Base-by-base conservation (phyloP, 2,888 invertebrate species). In the Hirudinaria manillensis region DNA sequence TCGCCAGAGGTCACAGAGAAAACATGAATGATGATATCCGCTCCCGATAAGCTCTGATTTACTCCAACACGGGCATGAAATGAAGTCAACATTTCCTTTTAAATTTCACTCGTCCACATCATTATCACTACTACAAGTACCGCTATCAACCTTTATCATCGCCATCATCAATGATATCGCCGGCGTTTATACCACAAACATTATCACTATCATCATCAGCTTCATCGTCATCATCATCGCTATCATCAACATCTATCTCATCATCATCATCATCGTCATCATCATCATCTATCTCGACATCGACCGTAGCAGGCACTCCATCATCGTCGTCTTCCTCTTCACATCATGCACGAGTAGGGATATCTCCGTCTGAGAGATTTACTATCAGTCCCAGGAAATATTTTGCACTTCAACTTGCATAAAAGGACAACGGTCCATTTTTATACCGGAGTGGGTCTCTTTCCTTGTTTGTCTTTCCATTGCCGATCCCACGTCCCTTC, bases 311-410 rank as follows among this genome's bases (percentile, higher is more conserved):
- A 61, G 24, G 24, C 24, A 27, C 61, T 27, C 29, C 61, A 61
- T 61, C 61, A 61, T 61, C 61, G 29, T 61, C 61, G 29, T 61
- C 61, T 27, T 61, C 61, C 24, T 61, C 61, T 27, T 61, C 29
- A 61, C 24, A 24, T 27, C 61, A 24, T 7, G 61, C 3, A 61
- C 61, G 29, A 27, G 61, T 27, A 24, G 61, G 19, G 10, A 61
- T 61, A 29, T 24, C 24, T 29, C 61, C 61, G 19, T 61, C 13
- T 19, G 24, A 10, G 29, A 61, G 61, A 45, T 45, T 45, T 45
- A 45, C 45, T 45, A 45, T 45, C 45, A 45, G 45, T 45, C 45
- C 45, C 45, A 45, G 45, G 45, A 45, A 45, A 45, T 45, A 45
- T 45, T 45, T 45, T 45, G 45, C 45, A 45, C 45, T 45, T 45